Evolutionary conservation across 2,113 vertebrate genomes (phyloP).

Genomic region (Antigone vipio): DNA sequence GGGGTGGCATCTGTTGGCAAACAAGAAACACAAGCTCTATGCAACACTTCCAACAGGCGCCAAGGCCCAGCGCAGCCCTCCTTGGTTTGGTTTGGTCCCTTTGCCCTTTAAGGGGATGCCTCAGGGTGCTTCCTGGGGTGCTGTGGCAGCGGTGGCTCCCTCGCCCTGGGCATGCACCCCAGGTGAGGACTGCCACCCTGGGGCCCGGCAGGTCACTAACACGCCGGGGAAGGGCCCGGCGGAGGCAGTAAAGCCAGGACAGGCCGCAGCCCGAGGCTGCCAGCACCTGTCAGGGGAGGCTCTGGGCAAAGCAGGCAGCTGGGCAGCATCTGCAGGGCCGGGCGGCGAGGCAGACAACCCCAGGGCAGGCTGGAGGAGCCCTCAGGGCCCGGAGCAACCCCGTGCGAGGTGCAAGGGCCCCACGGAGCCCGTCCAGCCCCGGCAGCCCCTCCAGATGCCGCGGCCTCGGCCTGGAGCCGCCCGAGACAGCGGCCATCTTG

Average conservation of each 20-base stretch:
- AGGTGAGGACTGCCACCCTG: fast-evolving
- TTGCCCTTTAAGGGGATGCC: background rate
- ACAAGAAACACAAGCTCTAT: background rate
- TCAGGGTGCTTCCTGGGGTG: background rate
- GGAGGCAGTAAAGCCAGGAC: no score
- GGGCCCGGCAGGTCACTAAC: no score
- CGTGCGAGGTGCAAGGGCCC: fast-evolving
- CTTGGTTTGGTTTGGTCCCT: background rate
- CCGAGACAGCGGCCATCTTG: background rate
- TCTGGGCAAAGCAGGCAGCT: background rate
- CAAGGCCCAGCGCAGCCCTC: background rate
- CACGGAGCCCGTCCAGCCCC: fast-evolving
- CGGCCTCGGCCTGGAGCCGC: fast-evolving
- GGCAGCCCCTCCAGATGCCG: fast-evolving
- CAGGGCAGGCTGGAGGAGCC: background rate
- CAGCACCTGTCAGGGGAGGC: no score
- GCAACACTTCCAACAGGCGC: fast-evolving
- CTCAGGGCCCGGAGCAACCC: background rate
- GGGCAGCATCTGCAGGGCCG: background rate
- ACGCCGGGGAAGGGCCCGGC: fast-evolving
- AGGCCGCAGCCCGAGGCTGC: background rate
- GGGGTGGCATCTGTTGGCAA: fast-evolving
- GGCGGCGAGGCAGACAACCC: no score
- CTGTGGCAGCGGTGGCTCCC: fast-evolving
- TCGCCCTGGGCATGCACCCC: fast-evolving